phyloP scores from a whole-genome alignment of 2,113 vertebrate species.

The Verasper variegatus region DNA sequence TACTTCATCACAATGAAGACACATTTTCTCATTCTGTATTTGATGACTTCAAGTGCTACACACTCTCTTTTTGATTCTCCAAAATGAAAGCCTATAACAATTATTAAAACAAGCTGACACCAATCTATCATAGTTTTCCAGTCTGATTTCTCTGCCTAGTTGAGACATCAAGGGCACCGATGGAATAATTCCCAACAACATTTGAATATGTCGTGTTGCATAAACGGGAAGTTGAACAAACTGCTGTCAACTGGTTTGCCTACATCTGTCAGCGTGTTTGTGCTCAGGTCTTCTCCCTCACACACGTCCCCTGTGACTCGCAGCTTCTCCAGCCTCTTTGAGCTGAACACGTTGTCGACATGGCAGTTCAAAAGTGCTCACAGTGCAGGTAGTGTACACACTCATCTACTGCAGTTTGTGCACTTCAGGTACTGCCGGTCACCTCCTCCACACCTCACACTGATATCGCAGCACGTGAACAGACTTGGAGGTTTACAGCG shows the following conservation, averaged over 20 bases:
- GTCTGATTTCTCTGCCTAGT: no score
- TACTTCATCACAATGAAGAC: no score
- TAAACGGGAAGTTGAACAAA: background rate
- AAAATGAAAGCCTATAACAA: background rate
- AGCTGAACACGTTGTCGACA: constrained; percentile 66
- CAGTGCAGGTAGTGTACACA: constrained; percentile 95
- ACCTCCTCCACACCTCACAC: constrained; percentile 25
- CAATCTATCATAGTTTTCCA: no score
- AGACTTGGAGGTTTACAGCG: constrained; percentile 71
- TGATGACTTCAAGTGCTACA: no score
- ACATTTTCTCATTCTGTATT: no score
- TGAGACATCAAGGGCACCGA: no score
- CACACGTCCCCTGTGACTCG: background rate
- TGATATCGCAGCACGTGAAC: no score
- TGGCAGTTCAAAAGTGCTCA: constrained; percentile 98
- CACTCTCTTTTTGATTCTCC: no score
- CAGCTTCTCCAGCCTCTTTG: background rate
- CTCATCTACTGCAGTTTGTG: constrained; percentile 95
- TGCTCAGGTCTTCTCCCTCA: background rate
- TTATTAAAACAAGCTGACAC: background rate
- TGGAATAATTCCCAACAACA: background rate
- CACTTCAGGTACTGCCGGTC: constrained; percentile 93
- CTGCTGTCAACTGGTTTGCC: background rate
- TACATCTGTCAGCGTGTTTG: background rate
- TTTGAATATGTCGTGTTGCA: background rate